Percentiles rank a stretch among this genome's conserved stretches.
Evolutionary conservation across 1,140 invertebrate species (phyloP).

Genomic region (Drosophila kanapiae): DNA sequence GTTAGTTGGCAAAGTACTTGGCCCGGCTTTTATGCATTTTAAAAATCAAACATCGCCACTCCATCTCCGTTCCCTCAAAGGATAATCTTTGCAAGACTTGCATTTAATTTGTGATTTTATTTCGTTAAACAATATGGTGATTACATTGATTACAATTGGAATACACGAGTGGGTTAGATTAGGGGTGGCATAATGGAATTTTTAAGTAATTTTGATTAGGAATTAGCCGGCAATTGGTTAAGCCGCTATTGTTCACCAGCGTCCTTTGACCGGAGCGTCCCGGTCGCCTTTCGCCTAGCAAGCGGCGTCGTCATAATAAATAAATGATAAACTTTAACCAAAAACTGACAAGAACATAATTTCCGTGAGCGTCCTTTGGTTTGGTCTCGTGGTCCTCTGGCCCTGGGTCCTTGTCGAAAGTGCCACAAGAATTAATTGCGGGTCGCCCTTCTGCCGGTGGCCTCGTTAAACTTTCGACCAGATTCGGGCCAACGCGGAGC

Average conservation of each 20-base stretch:
- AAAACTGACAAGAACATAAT: conserved; percentile 71
- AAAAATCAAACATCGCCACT: conserved; percentile 13
- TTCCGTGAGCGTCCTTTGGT: conserved; percentile 35
- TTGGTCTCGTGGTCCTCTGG: background rate
- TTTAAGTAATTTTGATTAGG: conserved; percentile 61
- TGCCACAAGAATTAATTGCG: conserved; percentile 74
- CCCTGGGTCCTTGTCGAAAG: conserved; percentile 38
- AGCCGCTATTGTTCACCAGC: conserved; percentile 49
- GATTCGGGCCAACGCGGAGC: conserved; percentile 2
- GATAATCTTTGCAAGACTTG: background rate
- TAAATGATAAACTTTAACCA: conserved; percentile 67
- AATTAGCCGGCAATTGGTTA: conserved; percentile 67
- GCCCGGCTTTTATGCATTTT: conserved; percentile 22
- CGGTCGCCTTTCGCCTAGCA: conserved; percentile 24
- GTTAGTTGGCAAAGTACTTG: conserved; percentile 44
- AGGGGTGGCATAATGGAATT: conserved; percentile 63
- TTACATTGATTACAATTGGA: conserved; percentile 54
- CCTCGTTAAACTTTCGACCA: conserved; percentile 65
- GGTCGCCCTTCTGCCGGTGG: conserved; percentile 29
- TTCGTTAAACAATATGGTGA: conserved; percentile 33
- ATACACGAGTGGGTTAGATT: conserved; percentile 29
- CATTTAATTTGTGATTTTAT: conserved; percentile 25
- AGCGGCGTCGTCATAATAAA: conserved; percentile 57
- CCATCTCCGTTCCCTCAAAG: background rate
- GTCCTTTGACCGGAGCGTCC: conserved; percentile 13